A percentile compares a stretch with the other conserved stretches of the same genome.
Evolutionary conservation across 2,113 vertebrate species (phyloP).

Genomic region (Myrmecobius fasciatus): DNA sequence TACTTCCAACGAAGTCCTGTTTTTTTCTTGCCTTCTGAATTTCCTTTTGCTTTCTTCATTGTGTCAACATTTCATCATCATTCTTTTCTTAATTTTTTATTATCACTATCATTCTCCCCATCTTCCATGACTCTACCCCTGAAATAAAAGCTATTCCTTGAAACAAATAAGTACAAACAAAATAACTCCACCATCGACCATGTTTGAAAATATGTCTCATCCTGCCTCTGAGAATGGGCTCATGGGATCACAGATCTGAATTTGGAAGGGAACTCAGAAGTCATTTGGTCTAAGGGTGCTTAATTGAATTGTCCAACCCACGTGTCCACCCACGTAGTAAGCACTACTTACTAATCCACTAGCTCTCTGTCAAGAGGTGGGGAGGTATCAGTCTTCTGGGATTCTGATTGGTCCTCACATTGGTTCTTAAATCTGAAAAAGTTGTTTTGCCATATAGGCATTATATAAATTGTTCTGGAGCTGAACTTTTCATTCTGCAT

Average conservation of each 20-base stretch:
- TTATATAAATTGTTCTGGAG: neutral
- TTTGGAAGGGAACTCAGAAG: neutral
- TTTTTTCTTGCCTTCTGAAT: neutral
- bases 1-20: neutral
- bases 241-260: neutral
- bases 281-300: neutral
- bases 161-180: neutral
- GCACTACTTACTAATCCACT: neutral
- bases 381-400: neutral
- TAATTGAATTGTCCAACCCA: neutral
- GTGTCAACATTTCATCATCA: neutral
- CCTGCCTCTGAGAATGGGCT: neutral
- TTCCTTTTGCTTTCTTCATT: neutral
- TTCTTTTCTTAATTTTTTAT: neutral
- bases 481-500: neutral
- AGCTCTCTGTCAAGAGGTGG: neutral
- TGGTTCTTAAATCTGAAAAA: neutral
- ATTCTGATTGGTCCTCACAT: neutral
- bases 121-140: neutral
- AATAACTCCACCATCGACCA: neutral
- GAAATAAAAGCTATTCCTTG: neutral
- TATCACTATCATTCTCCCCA: neutral
- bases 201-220: neutral
- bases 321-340: neutral
- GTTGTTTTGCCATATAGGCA: neutral